A percentile compares a stretch with the other conserved stretches of the same genome.
These are phyloP conservation scores for Macrobrachium nipponense DNA, from an alignment of 1,140 invertebrate genomes.

Conservation along the genomic window DNA sequence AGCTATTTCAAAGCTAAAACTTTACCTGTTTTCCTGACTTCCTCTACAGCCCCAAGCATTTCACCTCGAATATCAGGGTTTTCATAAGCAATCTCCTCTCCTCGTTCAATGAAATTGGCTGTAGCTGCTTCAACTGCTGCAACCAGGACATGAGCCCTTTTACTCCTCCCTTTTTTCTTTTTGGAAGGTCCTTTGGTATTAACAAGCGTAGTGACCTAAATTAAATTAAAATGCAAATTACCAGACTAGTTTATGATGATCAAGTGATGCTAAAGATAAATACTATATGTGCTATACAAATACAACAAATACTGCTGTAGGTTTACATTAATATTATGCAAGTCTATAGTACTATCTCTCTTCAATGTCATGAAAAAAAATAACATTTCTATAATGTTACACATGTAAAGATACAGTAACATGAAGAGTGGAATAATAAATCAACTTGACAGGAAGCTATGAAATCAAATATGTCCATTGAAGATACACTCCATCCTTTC, in stretches of 20 bases:
- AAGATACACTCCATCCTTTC: too few relatives aligned
- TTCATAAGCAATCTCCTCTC: slow-evolving; percentile 96
- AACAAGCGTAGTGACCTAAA: slow-evolving; percentile 89
- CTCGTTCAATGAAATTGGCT: slow-evolving; percentile 94
- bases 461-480: too few relatives aligned
- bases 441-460: too few relatives aligned
- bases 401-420: too few relatives aligned
- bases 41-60: slow-evolving; percentile 95
- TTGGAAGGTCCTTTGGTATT: slow-evolving; percentile 97
- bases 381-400: too few relatives aligned
- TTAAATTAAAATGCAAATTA: background rate
- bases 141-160: slow-evolving; percentile 93
- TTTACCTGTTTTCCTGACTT: slow-evolving; percentile 88
- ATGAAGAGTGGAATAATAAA: too few relatives aligned
- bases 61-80: slow-evolving; percentile 97
- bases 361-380: too few relatives aligned
- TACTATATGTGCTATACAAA: background rate
- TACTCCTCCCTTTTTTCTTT: slow-evolving; percentile 97
- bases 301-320: background rate
- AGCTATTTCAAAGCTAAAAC: slow-evolving; percentile 45
- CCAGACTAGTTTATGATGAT: background rate
- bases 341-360: too few relatives aligned
- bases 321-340: background rate
- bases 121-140: slow-evolving; percentile 97
- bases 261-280: background rate